These are phyloP conservation scores for Bovichtus diacanthus DNA, from an alignment of 2,797 vertebrate species.

Conservation along the genomic window DNA sequence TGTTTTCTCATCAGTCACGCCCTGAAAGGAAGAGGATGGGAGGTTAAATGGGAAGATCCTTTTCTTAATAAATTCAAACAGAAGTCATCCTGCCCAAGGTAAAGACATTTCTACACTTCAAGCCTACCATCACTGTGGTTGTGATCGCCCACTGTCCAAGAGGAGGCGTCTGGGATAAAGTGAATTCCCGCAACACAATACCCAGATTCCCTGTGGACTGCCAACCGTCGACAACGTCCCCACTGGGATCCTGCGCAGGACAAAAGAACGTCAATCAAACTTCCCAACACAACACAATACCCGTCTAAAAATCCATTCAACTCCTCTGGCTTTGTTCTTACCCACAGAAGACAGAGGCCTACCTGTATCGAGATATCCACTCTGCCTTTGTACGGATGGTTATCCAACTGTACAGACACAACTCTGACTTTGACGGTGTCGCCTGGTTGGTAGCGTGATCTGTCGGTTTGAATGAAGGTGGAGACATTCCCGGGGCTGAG, in stretches of 20 bases:
- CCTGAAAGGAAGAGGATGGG: slow-evolving; percentile 51
- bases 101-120: neutral
- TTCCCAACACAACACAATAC: slow-evolving; percentile 15
- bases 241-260: slow-evolving; percentile 69
- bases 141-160: slow-evolving; percentile 69
- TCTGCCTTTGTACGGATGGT: slow-evolving; percentile 61
- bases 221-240: slow-evolving; percentile 35
- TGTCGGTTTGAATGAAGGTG: slow-evolving; percentile 76
- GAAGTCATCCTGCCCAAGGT: too few relatives aligned
- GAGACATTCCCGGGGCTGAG: slow-evolving; percentile 59
- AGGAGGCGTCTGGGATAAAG: slow-evolving; percentile 36
- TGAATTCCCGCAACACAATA: slow-evolving; percentile 63
- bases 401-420: slow-evolving; percentile 64
- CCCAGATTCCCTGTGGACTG: slow-evolving; percentile 62
- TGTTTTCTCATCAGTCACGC: slow-evolving; percentile 31
- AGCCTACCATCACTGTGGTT: slow-evolving; percentile 63
- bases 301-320: neutral
- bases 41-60: neutral
- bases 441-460: slow-evolving; percentile 66
- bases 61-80: neutral
- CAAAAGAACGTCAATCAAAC: slow-evolving; percentile 40
- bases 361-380: slow-evolving; percentile 69
- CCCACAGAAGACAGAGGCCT: slow-evolving; percentile 10
- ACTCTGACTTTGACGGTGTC: slow-evolving; percentile 67
- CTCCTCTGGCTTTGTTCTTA: slow-evolving; percentile 32